Evolutionary conservation across 2,113 vertebrate genomes (phyloP), one percentile per base, ranked within the genome.

Genomic region (Grammomys dolichurus): DNA sequence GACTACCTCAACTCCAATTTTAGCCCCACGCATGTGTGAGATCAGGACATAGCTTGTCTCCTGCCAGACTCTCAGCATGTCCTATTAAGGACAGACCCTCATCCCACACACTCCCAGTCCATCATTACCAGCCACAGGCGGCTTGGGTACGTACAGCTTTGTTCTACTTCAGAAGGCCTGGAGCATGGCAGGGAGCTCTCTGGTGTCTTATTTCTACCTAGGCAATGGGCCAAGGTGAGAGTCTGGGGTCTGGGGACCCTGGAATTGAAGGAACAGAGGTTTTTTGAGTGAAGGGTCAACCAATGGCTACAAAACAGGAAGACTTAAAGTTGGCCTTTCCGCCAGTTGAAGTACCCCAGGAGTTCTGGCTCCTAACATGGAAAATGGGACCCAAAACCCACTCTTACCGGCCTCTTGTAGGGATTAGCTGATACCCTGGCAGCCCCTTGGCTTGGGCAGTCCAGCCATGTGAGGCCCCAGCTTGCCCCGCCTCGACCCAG

Each of bases 1-100:
- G 78, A 92, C 93, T 86, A 93, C 92, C 96, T 93, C 96, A 16
- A 10, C 63, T 76, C 97, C 96, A 96, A 96, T 96, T 98, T 97
- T 97, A 98, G 97, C 88, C 60, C 77, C 20, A 31, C 89, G 70
- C 84, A 70, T 87, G 88, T 95, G 78, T 14, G 28, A 78, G 87
- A 48, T 75, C 80, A 11, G 89, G 95, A 54, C 93, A 33, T 78
- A 2, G 48, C n/a, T 76, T 76, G 14, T 65, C 7, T 70, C 33
- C 65, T 92, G 86, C 90, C 31, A 69, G 81, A 69, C 40, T 19
- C 81, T 28, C 31, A 0, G 17, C 72, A 72, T 86, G 96, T 40
- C 96, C 96, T 92, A 92, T 89, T 97, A 96, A 96, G 96, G 96
- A 54, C 26, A 82, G 93, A 95, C 96, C 96, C 95, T 95, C 65